Base-by-base conservation (phyloP, 2,113 vertebrate species). In the Rhea pennata region DNA sequence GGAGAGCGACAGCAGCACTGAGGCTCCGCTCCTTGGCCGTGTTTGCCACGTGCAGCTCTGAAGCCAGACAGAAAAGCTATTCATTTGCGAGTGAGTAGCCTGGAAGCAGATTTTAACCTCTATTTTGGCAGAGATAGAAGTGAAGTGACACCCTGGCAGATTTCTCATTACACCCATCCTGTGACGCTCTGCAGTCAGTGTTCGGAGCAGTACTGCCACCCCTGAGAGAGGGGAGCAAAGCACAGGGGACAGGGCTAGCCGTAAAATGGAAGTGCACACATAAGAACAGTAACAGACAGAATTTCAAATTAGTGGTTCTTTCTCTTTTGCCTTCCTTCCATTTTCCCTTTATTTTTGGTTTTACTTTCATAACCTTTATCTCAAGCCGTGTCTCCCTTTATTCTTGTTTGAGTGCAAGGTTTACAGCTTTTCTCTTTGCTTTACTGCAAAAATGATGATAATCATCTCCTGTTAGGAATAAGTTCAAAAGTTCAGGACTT, bases 21-120 rank as follows among this genome's bases (percentile, higher is more conserved):
- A 78, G 93, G 91, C 70, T 89, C 84, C 92, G 53, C 33, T 84
- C 66, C 66, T 93, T 89, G 91, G 53, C 53, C 1, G 0, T 82
- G 31, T 40, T 91, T 96, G 62, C 81, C 58, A 79, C 78, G 70
- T n/a, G 53, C 54, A 76, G 74, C 33, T 90, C 71, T 83, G 59
- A 93, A 66, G 15, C 78, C 95, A 90, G 78, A 91, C 33, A 62
- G 75, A 95, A 95, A 96, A 88, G 46, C 58, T 62, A 62, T 88
- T 87, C 42, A 65, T 51, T 53, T 33, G 81, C 48, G 78, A 92
- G 72, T 51, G 66, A 90, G 84, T 85, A 95, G 69, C 50, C 90
- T 90, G 77, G 94, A 96, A 94, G 70, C 86, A 94, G 90, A 94
- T 91, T 96, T 91, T 95, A 93, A 89, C 67, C 82, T 93, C 91